Evolutionary conservation across 2,113 vertebrate species (phyloP).

Genomic region (Phalacrocorax brasilianus): DNA sequence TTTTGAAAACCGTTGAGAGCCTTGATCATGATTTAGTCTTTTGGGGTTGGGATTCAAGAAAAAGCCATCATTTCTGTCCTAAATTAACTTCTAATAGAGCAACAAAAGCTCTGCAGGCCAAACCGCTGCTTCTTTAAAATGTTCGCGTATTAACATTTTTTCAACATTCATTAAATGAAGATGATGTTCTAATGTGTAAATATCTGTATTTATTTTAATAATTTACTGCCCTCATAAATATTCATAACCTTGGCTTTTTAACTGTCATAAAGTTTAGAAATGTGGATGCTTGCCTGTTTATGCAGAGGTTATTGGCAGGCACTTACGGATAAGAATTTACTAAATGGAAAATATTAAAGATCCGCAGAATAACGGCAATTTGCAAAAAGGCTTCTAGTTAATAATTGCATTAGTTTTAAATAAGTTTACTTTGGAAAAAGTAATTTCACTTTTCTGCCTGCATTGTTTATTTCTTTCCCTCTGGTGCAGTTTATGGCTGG

Average conservation of each 20-base stretch:
- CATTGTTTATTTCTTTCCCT: not conserved
- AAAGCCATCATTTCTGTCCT: not conserved
- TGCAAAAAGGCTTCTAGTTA: not conserved
- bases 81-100: constrained; percentile 61
- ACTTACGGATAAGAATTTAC: not conserved
- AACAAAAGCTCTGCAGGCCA: constrained; percentile 52
- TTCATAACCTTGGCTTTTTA: constrained; percentile 51
- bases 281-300: not conserved
- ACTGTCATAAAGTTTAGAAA: constrained; percentile 40
- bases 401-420: not conserved
- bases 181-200: constrained; percentile 58
- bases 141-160: constrained; percentile 52
- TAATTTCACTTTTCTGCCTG: not conserved
- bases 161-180: constrained; percentile 43
- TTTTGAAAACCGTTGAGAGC: not conserved
- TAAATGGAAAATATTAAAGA: constrained; percentile 13
- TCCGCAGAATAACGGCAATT: constrained; percentile 11
- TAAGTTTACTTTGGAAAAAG: not conserved
- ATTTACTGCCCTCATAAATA: constrained; percentile 61
- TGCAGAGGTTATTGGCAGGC: not conserved
- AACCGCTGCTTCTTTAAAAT: constrained; percentile 44
- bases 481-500: not conserved
- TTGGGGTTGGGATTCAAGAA: not conserved
- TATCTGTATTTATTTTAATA: constrained; percentile 62
- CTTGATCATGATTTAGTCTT: constrained; percentile 29